Evolutionary conservation across 53 echinoderm and acorn worm genomes (phyloP), one percentile per base, ranked within the genome.

Genomic region (Temnopleurus reevesii): DNA sequence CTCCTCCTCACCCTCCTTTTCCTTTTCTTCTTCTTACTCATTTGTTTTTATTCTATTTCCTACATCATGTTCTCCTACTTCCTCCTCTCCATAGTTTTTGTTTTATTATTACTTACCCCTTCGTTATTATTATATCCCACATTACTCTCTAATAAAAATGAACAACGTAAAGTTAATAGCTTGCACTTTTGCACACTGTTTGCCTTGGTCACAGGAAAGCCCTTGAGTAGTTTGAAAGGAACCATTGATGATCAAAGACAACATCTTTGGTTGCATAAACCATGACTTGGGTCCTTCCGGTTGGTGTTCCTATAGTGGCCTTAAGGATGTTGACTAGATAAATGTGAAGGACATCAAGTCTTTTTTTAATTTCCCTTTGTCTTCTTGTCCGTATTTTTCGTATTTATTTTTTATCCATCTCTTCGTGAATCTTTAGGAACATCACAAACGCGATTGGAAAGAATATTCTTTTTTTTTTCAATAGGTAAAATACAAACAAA

Each of bases 341-440:
- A 61, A 31, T 61, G 15, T 66, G n/a, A 21, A 66, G 66, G 66
- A 66, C 61, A 38, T 66, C 66, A 66, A 66, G 66, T 8, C 36
- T 66, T 38, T 33, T 13, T 12, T 4, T 7, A 35, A 12, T 49
- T n/a, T n/a, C n/a, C n/a, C n/a, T n/a, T n/a, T n/a, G n/a, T n/a
- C n/a, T n/a, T n/a, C n/a, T n/a, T n/a, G n/a, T n/a, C n/a, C n/a
- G n/a, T n/a, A n/a, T n/a, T n/a, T n/a, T n/a, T n/a, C n/a, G n/a
- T n/a, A n/a, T n/a, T n/a, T n/a, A n/a, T n/a, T n/a, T n/a, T n/a
- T n/a, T n/a, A n/a, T n/a, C n/a, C n/a, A n/a, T n/a, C n/a, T n/a
- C n/a, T n/a, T n/a, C n/a, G n/a, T n/a, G n/a, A n/a, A n/a, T n/a
- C n/a, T n/a, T n/a, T n/a, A n/a, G n/a, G n/a, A n/a, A n/a, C n/a